These are phyloP conservation scores for Drosophila kohkoa DNA, from an alignment of 1,140 invertebrate species.

Conservation along the genomic window DNA sequence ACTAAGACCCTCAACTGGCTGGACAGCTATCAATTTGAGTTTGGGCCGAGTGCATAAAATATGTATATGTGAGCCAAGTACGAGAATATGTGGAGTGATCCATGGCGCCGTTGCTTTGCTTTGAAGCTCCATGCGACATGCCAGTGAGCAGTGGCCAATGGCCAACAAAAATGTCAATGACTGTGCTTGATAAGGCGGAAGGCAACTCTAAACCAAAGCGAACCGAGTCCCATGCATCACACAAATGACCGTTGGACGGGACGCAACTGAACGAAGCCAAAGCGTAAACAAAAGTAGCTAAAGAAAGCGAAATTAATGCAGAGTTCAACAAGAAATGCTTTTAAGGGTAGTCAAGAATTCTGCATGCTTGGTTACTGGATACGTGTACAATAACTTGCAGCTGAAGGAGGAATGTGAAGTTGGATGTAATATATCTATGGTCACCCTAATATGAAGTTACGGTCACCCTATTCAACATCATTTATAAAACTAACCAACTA, in stretches of 20 bases:
- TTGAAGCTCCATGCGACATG: neutral
- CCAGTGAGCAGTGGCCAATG: conserved; percentile 29
- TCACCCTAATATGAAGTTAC: neutral
- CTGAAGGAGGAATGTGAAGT: no score
- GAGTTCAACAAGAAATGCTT: neutral
- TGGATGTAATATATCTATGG: neutral
- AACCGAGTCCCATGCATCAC: conserved; percentile 19
- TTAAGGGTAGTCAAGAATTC: neutral
- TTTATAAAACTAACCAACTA: no score
- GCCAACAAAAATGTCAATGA: conserved; percentile 67
- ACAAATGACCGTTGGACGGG: conserved; percentile 17
- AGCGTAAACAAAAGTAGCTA: conserved; percentile 27
- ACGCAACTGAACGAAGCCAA: conserved; percentile 10
- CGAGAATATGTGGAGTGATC: conserved; percentile 20
- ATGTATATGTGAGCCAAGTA: conserved; percentile 1
- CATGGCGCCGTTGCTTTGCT: conserved; percentile 23
- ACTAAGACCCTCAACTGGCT: conserved; percentile 7
- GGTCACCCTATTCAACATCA: no score
- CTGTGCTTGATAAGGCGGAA: conserved; percentile 52
- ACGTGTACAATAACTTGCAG: no score
- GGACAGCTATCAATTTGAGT: conserved; percentile 47
- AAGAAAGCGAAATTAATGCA: conserved; percentile 18
- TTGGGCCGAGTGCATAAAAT: conserved; percentile 31
- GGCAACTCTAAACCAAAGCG: conserved; percentile 29
- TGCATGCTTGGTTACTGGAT: neutral